Conservation (phyloP, 2,113 vertebrate genomes). For the Haemorhous mexicanus region DNA sequence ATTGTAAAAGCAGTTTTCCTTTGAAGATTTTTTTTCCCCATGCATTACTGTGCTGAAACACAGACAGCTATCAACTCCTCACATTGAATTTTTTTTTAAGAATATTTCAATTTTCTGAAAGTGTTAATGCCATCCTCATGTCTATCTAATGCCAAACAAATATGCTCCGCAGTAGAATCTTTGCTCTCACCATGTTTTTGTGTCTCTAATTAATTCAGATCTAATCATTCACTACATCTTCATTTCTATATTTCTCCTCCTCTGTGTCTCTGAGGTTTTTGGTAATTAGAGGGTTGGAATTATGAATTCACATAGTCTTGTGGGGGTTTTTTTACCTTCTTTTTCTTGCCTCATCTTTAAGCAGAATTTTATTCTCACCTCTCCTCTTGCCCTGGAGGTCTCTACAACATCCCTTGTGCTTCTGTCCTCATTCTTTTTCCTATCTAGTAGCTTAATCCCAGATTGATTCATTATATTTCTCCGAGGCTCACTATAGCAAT, state of each 20-base stretch:
- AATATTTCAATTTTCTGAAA: background rate
- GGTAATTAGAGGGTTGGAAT: constrained; percentile 39
- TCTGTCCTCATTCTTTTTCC: constrained; percentile 1
- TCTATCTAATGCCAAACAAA: background rate
- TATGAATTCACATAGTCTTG: background rate
- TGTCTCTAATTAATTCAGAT: constrained; percentile 44
- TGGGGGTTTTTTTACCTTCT: background rate
- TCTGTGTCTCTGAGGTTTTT: constrained; percentile 19
- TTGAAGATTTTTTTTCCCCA: background rate
- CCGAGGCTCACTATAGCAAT: background rate
- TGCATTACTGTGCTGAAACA: background rate
- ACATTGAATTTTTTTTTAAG: background rate
- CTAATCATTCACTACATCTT: constrained; percentile 38
- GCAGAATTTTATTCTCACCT: constrained; percentile 46
- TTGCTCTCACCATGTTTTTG: constrained; percentile 22
- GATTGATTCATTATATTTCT: constrained; percentile 61
- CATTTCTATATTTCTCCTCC: constrained; percentile 24
- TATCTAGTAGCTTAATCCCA: constrained; percentile 50
- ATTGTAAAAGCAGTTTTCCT: background rate
- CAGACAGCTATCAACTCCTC: background rate
- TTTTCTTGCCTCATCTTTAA: constrained; percentile 42
- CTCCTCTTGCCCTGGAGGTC: constrained; percentile 38
- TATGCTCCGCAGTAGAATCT: background rate
- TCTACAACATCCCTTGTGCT: background rate
- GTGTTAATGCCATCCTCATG: background rate